A percentile compares a stretch with the other conserved stretches of the same genome.
phyloP scores from a whole-genome alignment of 2,888 invertebrate species.

The Drosophila histrio region DNA sequence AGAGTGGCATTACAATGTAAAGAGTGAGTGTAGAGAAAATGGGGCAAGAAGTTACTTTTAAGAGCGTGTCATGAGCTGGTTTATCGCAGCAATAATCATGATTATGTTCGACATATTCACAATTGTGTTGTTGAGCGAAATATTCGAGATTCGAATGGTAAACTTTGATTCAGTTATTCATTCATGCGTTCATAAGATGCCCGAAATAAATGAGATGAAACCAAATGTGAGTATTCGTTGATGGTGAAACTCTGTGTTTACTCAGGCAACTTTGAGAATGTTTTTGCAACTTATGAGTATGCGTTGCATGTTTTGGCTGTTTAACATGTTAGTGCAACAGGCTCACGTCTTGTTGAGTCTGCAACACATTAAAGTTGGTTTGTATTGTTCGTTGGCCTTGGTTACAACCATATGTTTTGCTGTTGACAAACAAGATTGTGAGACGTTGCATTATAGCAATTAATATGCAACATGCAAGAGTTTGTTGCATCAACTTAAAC shows the following conservation, averaged over 20 bases:
- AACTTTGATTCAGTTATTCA: neutral
- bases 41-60: neutral
- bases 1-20: neutral
- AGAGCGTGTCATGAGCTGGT: neutral
- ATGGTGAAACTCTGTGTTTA: neutral
- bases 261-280: neutral
- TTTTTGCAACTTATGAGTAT: too few species aligned
- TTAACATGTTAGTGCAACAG: conserved; percentile 21
- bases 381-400: neutral
- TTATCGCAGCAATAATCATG: neutral
- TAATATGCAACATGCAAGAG: neutral
- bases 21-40: neutral
- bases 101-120: neutral
- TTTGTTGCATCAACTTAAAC: neutral
- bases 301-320: conserved; percentile 9
- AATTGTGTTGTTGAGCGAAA: neutral
- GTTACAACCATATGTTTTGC: neutral
- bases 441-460: neutral
- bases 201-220: neutral
- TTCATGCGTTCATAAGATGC: neutral
- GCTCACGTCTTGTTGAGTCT: neutral
- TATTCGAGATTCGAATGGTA: neutral
- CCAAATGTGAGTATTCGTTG: neutral
- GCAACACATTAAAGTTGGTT: neutral
- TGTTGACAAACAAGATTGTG: neutral